Conservation (phyloP, 2,888 invertebrate species). For the Eupithecia subfuscata region DNA sequence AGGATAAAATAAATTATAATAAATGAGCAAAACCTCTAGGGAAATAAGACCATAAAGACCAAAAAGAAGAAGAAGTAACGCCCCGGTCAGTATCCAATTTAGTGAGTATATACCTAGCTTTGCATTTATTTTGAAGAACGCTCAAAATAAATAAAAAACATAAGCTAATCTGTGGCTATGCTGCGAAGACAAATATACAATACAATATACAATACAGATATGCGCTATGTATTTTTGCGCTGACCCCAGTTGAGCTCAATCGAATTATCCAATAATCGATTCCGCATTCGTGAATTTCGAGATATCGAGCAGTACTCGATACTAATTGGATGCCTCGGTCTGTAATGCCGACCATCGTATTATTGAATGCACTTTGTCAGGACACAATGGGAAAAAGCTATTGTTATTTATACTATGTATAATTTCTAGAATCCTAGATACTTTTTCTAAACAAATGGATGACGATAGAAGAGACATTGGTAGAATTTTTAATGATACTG, state of each 20-base stretch:
- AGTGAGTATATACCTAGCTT: too few species aligned
- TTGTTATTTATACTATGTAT: slow-evolving; percentile 9
- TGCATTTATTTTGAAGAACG: too few species aligned
- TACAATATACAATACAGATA: too few species aligned
- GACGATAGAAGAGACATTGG: too few species aligned
- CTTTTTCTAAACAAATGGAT: too few species aligned
- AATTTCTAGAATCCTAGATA: neutral
- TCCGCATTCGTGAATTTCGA: slow-evolving; percentile 56
- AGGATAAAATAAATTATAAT: too few species aligned
- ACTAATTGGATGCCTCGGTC: slow-evolving; percentile 72
- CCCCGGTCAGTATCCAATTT: too few species aligned
- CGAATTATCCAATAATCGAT: slow-evolving; percentile 64
- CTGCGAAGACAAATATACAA: too few species aligned
- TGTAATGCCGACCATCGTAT: slow-evolving; percentile 39
- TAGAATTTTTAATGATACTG: neutral
- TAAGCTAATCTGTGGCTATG: neutral
- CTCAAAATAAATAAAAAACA: neutral
- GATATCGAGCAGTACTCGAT: slow-evolving; percentile 68
- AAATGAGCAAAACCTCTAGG: too few species aligned
- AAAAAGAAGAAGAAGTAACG: too few species aligned
- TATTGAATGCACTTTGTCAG: slow-evolving; percentile 34
- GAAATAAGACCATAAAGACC: too few species aligned
- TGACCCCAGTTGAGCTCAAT: slow-evolving; percentile 30
- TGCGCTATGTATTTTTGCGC: slow-evolving; percentile 7
- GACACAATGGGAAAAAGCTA: slow-evolving; percentile 16